Evolutionary conservation across 2,888 invertebrate species (phyloP), one percentile per base, ranked within the genome.

Genomic region (Melanophora roralis): DNA sequence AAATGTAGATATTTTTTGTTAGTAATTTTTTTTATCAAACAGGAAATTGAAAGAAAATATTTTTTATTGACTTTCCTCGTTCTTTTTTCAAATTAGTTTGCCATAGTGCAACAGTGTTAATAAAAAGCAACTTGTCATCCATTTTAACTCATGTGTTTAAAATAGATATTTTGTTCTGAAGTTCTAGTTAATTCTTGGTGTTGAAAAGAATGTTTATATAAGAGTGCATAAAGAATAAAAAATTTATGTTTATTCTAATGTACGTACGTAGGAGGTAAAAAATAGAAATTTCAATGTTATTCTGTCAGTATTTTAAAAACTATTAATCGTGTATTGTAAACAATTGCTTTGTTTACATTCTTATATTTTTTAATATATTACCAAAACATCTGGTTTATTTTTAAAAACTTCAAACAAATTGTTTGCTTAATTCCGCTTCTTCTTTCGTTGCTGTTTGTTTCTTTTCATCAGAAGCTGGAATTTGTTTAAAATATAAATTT

Each of bases 341-440:
- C 76, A 69, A 62, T 64, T 32, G 62, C 12, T 65, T 64, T 47
- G 19, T 57, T 2, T 21, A 59, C n/a, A 38, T 36, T 55, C 47
- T 0, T 62, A 9, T 60, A 40, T 27, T 27, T 60, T 38, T 27
- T 21, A 19, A n/a, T 21, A 9, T 74, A 21, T 43, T 49, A 40
- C 27, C 36, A 32, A 12, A 60, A 59, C 76, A 76, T 76, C 62
- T 76, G 67, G 47, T 69, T 55, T 59, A 34, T 60, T 51, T 43
- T 67, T 51, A 11, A 36, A 53, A 27, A 74, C 49, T 59, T 65
- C 32, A 60, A 68, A 68, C 14, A 60, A 53, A 59, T 43, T 62
- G 19, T 53, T 36, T 23, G 19, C 9, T 38, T 62, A 47, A 3
- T 55, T 68, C 11, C 32, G 45, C 45, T 14, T 53, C 45, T 43